Percentiles rank a stretch among this genome's conserved stretches.
Conservation (phyloP, 2,888 invertebrate genomes). For the Eugnorisma glareosa region DNA sequence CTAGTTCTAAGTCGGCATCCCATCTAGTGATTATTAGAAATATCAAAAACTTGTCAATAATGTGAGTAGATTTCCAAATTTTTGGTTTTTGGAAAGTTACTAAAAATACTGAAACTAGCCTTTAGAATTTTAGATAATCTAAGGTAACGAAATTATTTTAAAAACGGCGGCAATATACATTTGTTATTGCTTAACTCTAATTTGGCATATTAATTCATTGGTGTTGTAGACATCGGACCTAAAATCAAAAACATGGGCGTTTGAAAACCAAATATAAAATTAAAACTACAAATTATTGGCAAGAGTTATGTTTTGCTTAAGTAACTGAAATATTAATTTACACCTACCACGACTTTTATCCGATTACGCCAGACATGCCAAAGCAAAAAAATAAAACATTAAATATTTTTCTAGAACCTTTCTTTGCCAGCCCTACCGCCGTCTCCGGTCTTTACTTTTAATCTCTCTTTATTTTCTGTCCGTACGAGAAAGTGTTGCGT, state of each 20-base stretch:
- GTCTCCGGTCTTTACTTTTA: constrained; percentile 82
- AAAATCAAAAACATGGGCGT: neutral
- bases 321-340: neutral
- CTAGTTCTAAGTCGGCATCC: neutral
- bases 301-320: neutral
- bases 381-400: neutral
- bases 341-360: neutral
- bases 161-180: neutral
- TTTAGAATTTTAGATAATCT: neutral
- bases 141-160: neutral
- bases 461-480: constrained; percentile 85
- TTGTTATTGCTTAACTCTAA: too few relatives aligned
- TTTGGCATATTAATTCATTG: neutral
- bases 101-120: neutral
- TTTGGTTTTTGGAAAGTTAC: too few relatives aligned
- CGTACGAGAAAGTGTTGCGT: constrained; percentile 82
- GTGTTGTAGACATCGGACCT: neutral
- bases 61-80: too few relatives aligned
- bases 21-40: neutral
- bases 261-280: neutral
- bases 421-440: constrained; percentile 74
- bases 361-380: neutral
- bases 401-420: neutral
- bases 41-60: neutral
- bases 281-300: neutral